phyloP scores from a whole-genome alignment of 2,888 invertebrate species.

The Cantharis nigra region DNA sequence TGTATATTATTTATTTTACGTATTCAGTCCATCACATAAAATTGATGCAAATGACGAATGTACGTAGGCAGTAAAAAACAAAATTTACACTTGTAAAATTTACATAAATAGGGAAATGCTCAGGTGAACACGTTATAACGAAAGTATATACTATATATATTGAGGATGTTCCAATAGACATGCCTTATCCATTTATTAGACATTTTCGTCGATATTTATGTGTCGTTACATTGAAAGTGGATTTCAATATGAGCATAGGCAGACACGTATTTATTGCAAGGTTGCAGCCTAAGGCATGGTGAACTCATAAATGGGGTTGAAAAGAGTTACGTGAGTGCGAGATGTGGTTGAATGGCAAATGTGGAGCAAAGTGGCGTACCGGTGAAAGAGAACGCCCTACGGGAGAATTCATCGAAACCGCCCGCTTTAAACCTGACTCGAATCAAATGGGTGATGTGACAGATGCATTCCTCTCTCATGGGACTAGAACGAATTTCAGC shows the following conservation, averaged over 20 bases:
- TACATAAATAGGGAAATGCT: constrained; percentile 21
- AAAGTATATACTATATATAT: constrained; percentile 17
- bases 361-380: constrained; percentile 37
- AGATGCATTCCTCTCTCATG: constrained; percentile 4
- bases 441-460: constrained; percentile 1
- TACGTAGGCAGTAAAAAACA: constrained; percentile 18
- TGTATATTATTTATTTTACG: constrained; percentile 14
- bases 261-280: constrained; percentile 25
- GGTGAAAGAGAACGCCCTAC: constrained; percentile 36
- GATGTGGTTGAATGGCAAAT: constrained; percentile 41
- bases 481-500: neutral
- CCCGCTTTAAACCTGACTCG: constrained; percentile 15
- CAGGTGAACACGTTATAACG: constrained; percentile 10
- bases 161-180: constrained; percentile 17
- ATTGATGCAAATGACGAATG: constrained; percentile 21
- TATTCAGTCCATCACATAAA: constrained; percentile 12
- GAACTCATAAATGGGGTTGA: constrained; percentile 42
- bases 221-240: constrained; percentile 28
- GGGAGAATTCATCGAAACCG: constrained; percentile 38
- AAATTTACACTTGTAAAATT: constrained; percentile 30
- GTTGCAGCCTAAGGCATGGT: constrained; percentile 32
- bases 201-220: constrained; percentile 26
- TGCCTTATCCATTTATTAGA: constrained; percentile 23
- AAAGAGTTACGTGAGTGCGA: constrained; percentile 36
- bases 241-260: constrained; percentile 25